A percentile compares a stretch with the other conserved stretches of the same genome.
Evolutionary conservation across 2,113 vertebrate genomes (phyloP).

Genomic region (Callipepla californica): DNA sequence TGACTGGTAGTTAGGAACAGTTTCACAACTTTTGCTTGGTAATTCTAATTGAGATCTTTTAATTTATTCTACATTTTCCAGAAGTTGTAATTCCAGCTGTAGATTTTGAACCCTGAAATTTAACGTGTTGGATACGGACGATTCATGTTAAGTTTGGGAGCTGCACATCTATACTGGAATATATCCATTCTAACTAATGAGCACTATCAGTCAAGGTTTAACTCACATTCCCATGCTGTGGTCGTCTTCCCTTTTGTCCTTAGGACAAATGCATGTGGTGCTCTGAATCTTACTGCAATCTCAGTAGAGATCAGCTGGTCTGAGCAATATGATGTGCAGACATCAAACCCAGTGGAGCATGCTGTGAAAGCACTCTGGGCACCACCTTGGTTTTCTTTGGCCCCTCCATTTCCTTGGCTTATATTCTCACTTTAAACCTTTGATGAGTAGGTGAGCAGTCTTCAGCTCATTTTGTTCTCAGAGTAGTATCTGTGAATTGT

Average conservation of each 20-base stretch:
- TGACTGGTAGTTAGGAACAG: background rate
- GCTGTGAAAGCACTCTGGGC: accelerated
- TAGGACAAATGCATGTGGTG: accelerated
- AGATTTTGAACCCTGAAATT: background rate
- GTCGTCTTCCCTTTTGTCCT: background rate
- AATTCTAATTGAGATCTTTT: background rate
- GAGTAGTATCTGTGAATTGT: background rate
- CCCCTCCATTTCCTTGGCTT: background rate
- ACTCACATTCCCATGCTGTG: accelerated
- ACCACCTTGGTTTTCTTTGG: background rate
- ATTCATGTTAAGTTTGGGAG: background rate
- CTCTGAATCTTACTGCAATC: accelerated
- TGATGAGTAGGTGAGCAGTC: background rate
- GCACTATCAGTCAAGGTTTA: background rate
- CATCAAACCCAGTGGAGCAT: too few species aligned
- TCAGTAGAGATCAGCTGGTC: background rate
- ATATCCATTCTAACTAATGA: background rate
- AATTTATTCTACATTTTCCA: background rate
- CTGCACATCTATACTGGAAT: accelerated
- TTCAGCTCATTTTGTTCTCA: background rate
- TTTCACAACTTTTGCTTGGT: background rate
- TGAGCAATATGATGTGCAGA: background rate
- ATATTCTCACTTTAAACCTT: background rate
- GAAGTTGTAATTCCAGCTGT: background rate
- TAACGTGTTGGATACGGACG: background rate